Evolutionary conservation across 2,888 invertebrate genomes (phyloP), one percentile per base, ranked within the genome.

Genomic region (Aspidiotus destructor): DNA sequence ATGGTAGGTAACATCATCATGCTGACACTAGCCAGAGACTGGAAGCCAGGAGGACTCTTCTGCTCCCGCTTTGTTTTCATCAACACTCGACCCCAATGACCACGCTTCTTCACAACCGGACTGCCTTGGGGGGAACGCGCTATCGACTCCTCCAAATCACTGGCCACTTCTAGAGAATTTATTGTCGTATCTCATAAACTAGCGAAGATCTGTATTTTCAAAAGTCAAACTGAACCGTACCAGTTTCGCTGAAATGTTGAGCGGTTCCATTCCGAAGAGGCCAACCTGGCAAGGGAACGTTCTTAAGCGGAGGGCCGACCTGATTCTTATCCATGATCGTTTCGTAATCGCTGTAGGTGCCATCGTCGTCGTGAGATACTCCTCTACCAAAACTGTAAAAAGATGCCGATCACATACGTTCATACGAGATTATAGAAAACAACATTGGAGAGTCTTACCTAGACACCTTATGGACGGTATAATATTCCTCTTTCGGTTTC

Each of bases 1-100:
- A 71, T 71, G 1, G 71, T 71, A 15, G 71, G 71, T 15, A 71
- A 53, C 70, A 71, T 69, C 71, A 71, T 71, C 71, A 71, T 71
- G 42, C 71, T 71, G 57, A 71, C 70, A 40, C 70, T 71, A 40
- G 71, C 71, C n/a, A 71, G 41, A 3, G 71, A 69, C 17, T 69
- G 69, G 9, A 70, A 70, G 13, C 67, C 67, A n/a, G 68, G 58
- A 7, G 70, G 67, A 54, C 62, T 61, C 3, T 17, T n/a, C 9
- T 42, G 40, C 42, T 61, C 61, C 17, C 62, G 65, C 63, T 71
- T 71, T 52, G 69, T 63, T 62, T 71, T 71, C 54, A 65, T 67
- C 44, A 69, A 11, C 1, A 68, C 68, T 67, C 71, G 71, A 10
- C 70, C 69, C 71, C 71, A 71, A 60, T 70, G 70, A 0, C 70